phyloP scores from a whole-genome alignment of 2,797 vertebrate species.

The Lutjanus campechanus region DNA sequence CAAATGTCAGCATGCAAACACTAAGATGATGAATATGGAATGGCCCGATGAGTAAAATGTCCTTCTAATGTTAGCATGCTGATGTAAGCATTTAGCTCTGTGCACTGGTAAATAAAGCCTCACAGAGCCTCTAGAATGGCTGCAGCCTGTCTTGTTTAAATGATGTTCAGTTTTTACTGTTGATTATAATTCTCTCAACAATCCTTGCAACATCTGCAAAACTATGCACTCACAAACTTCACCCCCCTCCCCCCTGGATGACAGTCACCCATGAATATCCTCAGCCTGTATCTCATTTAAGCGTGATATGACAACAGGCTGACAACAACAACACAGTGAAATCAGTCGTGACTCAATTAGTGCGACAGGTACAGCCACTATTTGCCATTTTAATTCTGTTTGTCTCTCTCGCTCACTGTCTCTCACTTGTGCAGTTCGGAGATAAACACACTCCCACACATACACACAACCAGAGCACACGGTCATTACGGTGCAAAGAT shows the following conservation, averaged over 20 bases:
- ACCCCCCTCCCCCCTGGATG: not conserved
- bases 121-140: no score
- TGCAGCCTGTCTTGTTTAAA: no score
- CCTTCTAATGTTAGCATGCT: no score
- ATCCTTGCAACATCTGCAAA: not conserved
- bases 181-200: not conserved
- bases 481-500: conserved; percentile 46
- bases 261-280: conserved; percentile 24
- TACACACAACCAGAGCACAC: conserved; percentile 16
- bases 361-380: conserved; percentile 24
- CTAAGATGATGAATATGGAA: no score
- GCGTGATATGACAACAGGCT: conserved; percentile 43
- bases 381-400: conserved; percentile 10
- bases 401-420: not conserved
- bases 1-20: no score
- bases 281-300: conserved; percentile 33
- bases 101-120: no score
- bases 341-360: conserved; percentile 42
- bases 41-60: no score
- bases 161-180: no score
- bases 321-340: conserved; percentile 25
- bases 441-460: conserved; percentile 42
- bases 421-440: conserved; percentile 10
- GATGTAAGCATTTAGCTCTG: no score
- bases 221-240: conserved; percentile 2